phyloP scores from a whole-genome alignment of 2,113 vertebrate genomes.

The Dasyurus viverrinus region DNA sequence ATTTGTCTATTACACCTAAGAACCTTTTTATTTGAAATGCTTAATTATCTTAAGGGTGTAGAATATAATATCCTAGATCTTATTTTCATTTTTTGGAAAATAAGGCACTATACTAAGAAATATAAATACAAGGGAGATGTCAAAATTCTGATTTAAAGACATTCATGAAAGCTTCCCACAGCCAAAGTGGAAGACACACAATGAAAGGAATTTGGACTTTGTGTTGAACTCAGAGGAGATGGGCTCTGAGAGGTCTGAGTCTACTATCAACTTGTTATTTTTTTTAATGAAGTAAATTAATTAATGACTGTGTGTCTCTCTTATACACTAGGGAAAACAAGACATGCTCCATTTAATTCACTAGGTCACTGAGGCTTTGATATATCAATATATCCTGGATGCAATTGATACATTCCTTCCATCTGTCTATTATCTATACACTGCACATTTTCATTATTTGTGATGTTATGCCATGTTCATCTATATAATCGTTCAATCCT shows the following conservation, averaged over 20 bases:
- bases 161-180: neutral
- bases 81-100: slow-evolving; percentile 32
- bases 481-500: neutral
- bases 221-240: neutral
- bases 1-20: slow-evolving; percentile 35
- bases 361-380: neutral
- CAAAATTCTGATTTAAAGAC: neutral
- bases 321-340: neutral
- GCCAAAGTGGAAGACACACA: neutral
- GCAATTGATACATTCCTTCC: neutral
- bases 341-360: neutral
- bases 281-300: neutral
- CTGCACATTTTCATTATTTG: neutral
- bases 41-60: slow-evolving; percentile 49
- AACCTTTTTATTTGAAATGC: slow-evolving; percentile 33
- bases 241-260: neutral
- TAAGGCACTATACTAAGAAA: neutral
- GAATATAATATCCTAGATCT: neutral
- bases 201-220: neutral
- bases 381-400: neutral
- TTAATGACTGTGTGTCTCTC: neutral
- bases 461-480: neutral
- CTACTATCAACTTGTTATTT: neutral
- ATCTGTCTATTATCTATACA: neutral
- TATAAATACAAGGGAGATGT: neutral